Percentiles rank a stretch among this genome's conserved stretches.
Evolutionary conservation across 1,140 invertebrate species (phyloP).

Genomic region (Copidosoma floridanum): DNA sequence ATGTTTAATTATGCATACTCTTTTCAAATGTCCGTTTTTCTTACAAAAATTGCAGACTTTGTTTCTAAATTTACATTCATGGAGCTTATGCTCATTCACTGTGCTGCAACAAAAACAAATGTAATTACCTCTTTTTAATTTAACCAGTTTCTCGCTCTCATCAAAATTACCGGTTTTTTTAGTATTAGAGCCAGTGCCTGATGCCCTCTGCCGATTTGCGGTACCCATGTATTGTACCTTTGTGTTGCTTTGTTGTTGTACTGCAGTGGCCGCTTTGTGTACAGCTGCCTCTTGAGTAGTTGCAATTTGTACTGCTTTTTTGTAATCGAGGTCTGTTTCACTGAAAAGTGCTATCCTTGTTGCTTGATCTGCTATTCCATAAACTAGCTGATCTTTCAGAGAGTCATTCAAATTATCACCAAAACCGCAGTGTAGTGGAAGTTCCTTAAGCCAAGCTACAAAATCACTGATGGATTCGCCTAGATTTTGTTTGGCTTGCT

Average conservation of each 20-base stretch:
- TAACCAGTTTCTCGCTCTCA: too few species aligned
- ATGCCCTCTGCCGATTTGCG: too few species aligned
- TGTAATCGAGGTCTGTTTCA: conserved; percentile 5
- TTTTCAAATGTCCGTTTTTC: too few species aligned
- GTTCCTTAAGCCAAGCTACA: conserved; percentile 35
- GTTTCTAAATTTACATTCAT: not conserved
- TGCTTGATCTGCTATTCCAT: conserved; percentile 10
- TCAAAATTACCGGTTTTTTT: too few species aligned
- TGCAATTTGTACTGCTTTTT: conserved; percentile 7
- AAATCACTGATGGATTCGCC: conserved; percentile 35
- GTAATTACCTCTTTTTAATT: not conserved
- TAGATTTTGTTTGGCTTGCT: conserved; percentile 31
- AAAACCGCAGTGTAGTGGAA: conserved; percentile 27
- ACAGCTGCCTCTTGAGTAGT: conserved; percentile 3
- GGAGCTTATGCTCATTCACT: not conserved
- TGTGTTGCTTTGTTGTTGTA: too few species aligned
- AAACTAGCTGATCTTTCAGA: conserved; percentile 14
- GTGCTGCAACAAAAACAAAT: not conserved
- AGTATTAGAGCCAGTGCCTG: too few species aligned
- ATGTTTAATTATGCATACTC: too few species aligned
- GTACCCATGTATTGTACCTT: too few species aligned
- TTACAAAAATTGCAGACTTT: too few species aligned
- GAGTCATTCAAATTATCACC: conserved; percentile 7
- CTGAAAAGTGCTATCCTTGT: conserved; percentile 14
- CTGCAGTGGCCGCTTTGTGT: not conserved